phyloP scores from a whole-genome alignment of 2,797 vertebrate species.

The Sphaeramia orbicularis region DNA sequence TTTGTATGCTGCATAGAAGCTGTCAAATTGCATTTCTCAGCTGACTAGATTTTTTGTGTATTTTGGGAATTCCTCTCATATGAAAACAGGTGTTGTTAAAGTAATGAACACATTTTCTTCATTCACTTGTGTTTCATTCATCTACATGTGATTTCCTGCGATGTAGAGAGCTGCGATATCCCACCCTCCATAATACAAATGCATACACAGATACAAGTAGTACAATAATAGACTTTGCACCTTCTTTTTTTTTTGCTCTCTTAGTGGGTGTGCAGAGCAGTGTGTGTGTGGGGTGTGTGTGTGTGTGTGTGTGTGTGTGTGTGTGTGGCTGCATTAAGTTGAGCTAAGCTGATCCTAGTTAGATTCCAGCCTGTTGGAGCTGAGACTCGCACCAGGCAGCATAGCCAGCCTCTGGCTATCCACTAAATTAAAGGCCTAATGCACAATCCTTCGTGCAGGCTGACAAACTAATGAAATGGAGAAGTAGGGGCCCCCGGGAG shows the following conservation, averaged over 20 bases:
- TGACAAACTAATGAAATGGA: slow-evolving; percentile 94
- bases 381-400: slow-evolving; percentile 83
- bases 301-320: slow-evolving; percentile 40
- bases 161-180: neutral
- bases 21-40: neutral
- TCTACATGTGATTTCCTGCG: neutral
- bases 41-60: neutral
- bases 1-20: neutral
- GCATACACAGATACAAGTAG: slow-evolving; percentile 23
- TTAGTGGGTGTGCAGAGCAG: slow-evolving; percentile 19
- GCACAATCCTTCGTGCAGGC: slow-evolving; percentile 89
- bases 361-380: slow-evolving; percentile 88
- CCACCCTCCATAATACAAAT: slow-evolving; percentile 7
- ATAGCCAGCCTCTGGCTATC: slow-evolving; percentile 89
- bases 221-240: slow-evolving; percentile 36
- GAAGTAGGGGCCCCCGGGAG: slow-evolving; percentile 86
- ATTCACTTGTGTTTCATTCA: neutral
- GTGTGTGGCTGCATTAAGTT: slow-evolving; percentile 81
- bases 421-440: slow-evolving; percentile 96
- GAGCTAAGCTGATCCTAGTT: slow-evolving; percentile 85
- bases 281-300: slow-evolving; percentile 38
- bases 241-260: slow-evolving; percentile 30
- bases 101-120: slow-evolving; percentile 1
- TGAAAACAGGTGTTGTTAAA: neutral
- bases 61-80: too few species aligned